These are phyloP conservation scores for Anguilla obscura DNA, from an alignment of 2,797 vertebrate species.

Conservation along the genomic window DNA sequence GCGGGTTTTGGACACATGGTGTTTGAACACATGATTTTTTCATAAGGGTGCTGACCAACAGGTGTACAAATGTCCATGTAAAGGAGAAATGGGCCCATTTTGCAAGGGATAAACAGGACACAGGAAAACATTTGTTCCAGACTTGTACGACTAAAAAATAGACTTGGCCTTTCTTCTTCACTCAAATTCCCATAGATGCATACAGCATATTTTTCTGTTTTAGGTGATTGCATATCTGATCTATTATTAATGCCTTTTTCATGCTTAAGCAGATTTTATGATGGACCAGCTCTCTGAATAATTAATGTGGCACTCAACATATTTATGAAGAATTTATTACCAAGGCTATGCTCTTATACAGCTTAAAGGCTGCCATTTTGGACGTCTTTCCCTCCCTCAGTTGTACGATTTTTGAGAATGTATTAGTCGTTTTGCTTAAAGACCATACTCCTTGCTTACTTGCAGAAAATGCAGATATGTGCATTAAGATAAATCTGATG, in stretches of 20 bases:
- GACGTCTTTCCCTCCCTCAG: constrained; percentile 30
- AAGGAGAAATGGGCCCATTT: constrained; percentile 2
- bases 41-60: constrained; percentile 31
- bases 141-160: neutral
- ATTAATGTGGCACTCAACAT: constrained; percentile 47
- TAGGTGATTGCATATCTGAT: constrained; percentile 45
- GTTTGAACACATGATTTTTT: too few relatives aligned
- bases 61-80: constrained; percentile 26
- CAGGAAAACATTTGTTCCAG: constrained; percentile 5
- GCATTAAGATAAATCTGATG: neutral
- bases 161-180: constrained; percentile 9
- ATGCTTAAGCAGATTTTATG: constrained; percentile 48
- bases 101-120: neutral
- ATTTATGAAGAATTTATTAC: constrained; percentile 46
- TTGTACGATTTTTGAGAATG: constrained; percentile 5
- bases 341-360: constrained; percentile 12
- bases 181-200: constrained; percentile 37
- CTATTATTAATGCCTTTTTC: constrained; percentile 49
- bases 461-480: neutral
- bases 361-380: constrained; percentile 43
- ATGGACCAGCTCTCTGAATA: constrained; percentile 49
- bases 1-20: too few relatives aligned
- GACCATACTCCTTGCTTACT: neutral
- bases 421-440: neutral
- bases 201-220: constrained; percentile 42